phyloP scores from a whole-genome alignment of 2,797 vertebrate genomes.

The Sebastes oblongus region DNA sequence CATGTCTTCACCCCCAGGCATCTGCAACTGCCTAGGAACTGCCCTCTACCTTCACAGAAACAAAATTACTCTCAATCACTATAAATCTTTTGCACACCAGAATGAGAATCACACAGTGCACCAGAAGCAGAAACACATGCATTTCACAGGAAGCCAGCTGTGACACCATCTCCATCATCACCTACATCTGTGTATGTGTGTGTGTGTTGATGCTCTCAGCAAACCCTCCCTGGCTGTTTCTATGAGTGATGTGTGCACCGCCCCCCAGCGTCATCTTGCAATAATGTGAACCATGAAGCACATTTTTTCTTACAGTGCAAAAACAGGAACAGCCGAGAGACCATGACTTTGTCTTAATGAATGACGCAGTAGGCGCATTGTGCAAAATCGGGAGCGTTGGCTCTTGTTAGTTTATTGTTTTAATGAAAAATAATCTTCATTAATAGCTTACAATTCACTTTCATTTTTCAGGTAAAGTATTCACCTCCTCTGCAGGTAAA shows the following conservation, averaged over 20 bases:
- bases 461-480: neutral
- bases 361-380: neutral
- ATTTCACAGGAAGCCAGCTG: constrained; percentile 15
- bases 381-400: too few species aligned
- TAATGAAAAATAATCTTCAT: neutral
- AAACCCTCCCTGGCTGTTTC: neutral
- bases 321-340: neutral
- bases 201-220: neutral
- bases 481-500: neutral
- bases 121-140: neutral
- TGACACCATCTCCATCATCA: constrained; percentile 14
- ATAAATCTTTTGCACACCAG: neutral
- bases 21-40: neutral
- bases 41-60: neutral
- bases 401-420: neutral
- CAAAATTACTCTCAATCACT: neutral
- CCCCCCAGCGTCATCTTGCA: neutral
- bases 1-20: neutral
- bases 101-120: neutral
- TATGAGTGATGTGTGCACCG: neutral
- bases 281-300: neutral
- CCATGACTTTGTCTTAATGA: neutral
- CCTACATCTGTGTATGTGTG: neutral
- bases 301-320: neutral
- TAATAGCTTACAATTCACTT: neutral